Percentiles rank a stretch among this genome's conserved stretches.
Evolutionary conservation across 2,797 vertebrate species (phyloP).

Genomic region (Hippopotamyrus pictus): DNA sequence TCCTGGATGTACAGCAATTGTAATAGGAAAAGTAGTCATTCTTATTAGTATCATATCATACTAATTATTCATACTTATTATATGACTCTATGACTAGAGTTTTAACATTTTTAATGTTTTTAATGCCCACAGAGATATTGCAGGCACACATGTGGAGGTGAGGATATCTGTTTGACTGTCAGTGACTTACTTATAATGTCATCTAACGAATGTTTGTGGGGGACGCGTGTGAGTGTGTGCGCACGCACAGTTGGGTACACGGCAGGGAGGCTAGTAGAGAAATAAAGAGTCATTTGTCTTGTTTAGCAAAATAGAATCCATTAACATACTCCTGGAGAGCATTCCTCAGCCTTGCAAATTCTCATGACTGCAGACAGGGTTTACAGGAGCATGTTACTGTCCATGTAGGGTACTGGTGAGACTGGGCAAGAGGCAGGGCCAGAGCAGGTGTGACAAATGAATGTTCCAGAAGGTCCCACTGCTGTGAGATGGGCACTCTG

Average conservation of each 20-base stretch:
- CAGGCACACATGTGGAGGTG: not conserved
- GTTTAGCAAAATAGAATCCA: constrained; percentile 10
- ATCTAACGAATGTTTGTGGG: constrained; percentile 9
- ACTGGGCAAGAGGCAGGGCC: not conserved
- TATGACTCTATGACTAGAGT: not conserved
- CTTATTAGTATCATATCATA: not conserved
- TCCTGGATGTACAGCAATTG: not conserved
- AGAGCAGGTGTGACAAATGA: not conserved
- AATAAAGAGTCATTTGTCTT: constrained; percentile 2
- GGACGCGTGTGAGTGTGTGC: not conserved
- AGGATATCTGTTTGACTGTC: not conserved
- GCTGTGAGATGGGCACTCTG: not conserved
- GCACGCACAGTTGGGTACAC: not conserved
- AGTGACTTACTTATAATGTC: not conserved
- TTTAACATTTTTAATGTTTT: not conserved
- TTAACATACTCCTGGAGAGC: constrained; percentile 15
- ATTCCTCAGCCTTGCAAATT: not conserved
- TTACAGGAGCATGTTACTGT: not conserved
- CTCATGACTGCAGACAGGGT: constrained; percentile 12
- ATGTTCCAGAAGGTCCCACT: not conserved
- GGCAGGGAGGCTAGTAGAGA: constrained; percentile 10
- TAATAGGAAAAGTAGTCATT: not conserved
- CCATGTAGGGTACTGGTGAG: no score
- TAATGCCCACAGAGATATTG: not conserved
- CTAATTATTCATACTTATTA: not conserved